Evolutionary conservation across 2,888 invertebrate species (phyloP).

Genomic region (Chouioia cunea): DNA sequence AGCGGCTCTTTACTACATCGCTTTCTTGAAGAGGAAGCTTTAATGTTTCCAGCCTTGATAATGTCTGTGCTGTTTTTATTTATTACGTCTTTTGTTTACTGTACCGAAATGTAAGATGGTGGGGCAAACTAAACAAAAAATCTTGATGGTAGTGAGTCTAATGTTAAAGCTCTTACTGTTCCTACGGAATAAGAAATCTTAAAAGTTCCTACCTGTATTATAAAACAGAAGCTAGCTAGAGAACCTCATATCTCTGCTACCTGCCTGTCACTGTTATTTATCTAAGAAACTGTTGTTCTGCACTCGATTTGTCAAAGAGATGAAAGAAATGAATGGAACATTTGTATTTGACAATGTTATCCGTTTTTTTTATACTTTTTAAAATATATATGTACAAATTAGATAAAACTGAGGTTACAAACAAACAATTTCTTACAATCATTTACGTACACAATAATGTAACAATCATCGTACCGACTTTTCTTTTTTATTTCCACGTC

Average conservation of each 20-base stretch:
- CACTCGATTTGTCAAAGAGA: slow-evolving; percentile 45
- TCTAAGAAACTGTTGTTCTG: slow-evolving; percentile 41
- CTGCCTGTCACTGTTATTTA: slow-evolving; percentile 61
- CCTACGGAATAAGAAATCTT: no score
- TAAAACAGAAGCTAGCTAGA: slow-evolving; percentile 60
- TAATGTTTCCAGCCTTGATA: neutral
- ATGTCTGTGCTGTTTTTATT: slow-evolving; percentile 3
- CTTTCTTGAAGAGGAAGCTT: neutral
- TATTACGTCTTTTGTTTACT: slow-evolving; percentile 16
- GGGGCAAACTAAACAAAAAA: no score
- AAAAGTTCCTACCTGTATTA: slow-evolving; percentile 62
- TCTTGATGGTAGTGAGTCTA: no score
- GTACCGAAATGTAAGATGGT: neutral
- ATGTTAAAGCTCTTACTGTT: no score
- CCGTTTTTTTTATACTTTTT: slow-evolving; percentile 19
- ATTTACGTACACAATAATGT: slow-evolving; percentile 27
- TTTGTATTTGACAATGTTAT: neutral
- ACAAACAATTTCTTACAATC: slow-evolving; percentile 43
- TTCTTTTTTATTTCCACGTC: neutral
- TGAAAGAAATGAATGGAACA: slow-evolving; percentile 47
- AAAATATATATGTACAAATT: slow-evolving; percentile 59
- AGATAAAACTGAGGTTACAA: slow-evolving; percentile 62
- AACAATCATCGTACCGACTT: slow-evolving; percentile 18
- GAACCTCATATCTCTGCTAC: slow-evolving; percentile 63
- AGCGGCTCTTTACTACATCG: neutral